phyloP scores from a whole-genome alignment of 2,113 vertebrate species.

The Lota lota region DNA sequence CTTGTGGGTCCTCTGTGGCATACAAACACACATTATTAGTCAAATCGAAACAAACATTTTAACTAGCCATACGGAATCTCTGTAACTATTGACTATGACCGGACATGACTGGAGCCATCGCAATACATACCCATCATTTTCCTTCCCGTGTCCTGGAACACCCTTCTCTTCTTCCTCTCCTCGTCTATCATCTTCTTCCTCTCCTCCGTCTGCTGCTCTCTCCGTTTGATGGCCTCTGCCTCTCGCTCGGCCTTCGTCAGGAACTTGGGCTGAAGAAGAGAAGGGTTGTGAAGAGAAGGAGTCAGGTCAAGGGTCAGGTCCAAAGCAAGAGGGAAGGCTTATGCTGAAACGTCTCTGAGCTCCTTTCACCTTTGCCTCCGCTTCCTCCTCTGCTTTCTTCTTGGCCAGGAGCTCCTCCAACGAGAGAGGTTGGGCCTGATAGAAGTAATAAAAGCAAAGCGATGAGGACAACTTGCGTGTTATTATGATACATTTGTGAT shows the following conservation, averaged over 20 bases:
- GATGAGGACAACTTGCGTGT: background rate
- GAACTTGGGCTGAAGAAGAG: constrained; percentile 86
- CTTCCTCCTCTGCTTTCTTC: constrained; percentile 96
- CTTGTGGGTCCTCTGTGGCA: constrained; percentile 91
- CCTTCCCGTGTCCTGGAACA: constrained; percentile 93
- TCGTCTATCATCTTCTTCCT: constrained; percentile 84
- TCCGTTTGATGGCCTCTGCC: constrained; percentile 87
- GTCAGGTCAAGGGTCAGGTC: background rate
- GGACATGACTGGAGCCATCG: background rate
- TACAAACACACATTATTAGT: background rate
- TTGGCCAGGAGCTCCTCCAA: constrained; percentile 95
- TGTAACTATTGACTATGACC: background rate
- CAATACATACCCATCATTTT: constrained; percentile 89
- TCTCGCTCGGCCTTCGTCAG: constrained; percentile 91
- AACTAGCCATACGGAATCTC: background rate
- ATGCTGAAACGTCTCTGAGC: background rate
- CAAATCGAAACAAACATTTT: background rate
- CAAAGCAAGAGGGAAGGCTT: background rate
- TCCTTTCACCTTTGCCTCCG: constrained; percentile 87
- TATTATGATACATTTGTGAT: background rate
- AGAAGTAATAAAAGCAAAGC: constrained; percentile 1
- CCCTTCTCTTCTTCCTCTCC: constrained; percentile 90
- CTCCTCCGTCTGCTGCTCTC: constrained; percentile 87
- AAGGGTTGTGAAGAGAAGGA: background rate
- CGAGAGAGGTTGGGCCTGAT: constrained; percentile 87